Percentiles rank a stretch among this genome's conserved stretches.
Evolutionary conservation across 1,140 invertebrate species (phyloP).

Genomic region (Dufourea novaeangliae): DNA sequence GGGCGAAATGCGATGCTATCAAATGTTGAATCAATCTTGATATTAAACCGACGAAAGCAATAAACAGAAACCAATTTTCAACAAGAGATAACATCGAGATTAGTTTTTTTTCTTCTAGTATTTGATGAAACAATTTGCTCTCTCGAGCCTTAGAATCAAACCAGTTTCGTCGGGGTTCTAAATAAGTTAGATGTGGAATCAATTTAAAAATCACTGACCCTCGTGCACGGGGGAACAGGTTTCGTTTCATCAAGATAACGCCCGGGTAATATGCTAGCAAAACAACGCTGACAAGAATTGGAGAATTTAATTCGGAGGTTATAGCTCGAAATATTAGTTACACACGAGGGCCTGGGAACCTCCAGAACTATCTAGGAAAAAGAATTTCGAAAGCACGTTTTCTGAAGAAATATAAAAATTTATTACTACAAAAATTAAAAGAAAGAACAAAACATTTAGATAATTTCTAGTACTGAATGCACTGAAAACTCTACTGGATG

Average conservation of each 20-base stretch:
- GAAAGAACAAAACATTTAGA: no score
- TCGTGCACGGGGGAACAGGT: constrained; percentile 7
- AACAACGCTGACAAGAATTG: constrained; percentile 7
- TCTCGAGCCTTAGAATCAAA: background rate
- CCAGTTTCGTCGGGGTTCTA: background rate
- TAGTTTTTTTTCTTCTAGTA: no score
- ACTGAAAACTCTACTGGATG: no score
- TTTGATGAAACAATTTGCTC: background rate
- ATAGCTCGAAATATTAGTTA: background rate
- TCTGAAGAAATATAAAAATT: background rate
- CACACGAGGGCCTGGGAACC: background rate
- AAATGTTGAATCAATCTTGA: background rate
- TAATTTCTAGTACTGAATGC: no score
- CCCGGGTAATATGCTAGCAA: background rate
- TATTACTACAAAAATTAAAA: no score
- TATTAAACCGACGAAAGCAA: background rate
- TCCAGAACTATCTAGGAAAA: background rate
- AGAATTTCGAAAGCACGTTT: background rate
- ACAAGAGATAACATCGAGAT: no score
- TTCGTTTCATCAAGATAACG: background rate
- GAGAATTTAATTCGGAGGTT: constrained; percentile 7
- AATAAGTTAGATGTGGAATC: background rate
- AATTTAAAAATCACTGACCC: background rate
- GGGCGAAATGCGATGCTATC: background rate
- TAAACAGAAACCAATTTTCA: background rate